Base-by-base conservation (phyloP, 2,888 invertebrate species). In the Nomada flava region DNA sequence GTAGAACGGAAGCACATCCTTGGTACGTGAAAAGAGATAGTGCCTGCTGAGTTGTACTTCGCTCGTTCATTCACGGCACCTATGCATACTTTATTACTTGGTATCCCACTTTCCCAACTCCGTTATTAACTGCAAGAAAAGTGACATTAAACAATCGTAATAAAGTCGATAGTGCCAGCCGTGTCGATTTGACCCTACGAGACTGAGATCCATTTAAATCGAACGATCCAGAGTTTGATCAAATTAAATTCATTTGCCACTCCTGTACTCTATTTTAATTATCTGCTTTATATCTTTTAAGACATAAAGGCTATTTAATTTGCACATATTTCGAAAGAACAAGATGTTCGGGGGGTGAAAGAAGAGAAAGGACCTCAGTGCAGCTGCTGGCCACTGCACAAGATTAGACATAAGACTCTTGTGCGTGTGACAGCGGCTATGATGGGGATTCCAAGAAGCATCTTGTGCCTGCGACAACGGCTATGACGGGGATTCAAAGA, bases 371-470 rank as follows among this genome's bases (percentile, higher is more conserved):
- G 96, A 95, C 95, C 95, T 96, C 96, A 97, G 97, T 97, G 96
- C 97, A 98, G 98, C 98, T 98, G 98, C 98, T 98, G 98, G 97
- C 97, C 98, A 98, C 98, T 98, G 98, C 97, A 97, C 98, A 98
- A 98, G 98, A 98, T 97, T 98, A 97, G 96, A 95, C 92, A 94
- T 94, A 95, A 96, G 97, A 98, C 98, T 98, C 98, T 98, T 98
- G 98, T 98, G 98, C 98, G 98, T 98, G 98, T 98, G 98, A 98
- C 98, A 98, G 98, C 98, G 98, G 98, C 98, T 98, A 98, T 98
- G 97, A 97, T 98, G 97, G 97, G 96, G 94, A 93, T 95, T 95
- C 93, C 91, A 89, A 84, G 84, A 82, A 81, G 81, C 93, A 88
- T 98, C 98, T 98, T 98, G 98, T 98, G 98, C 98, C 98, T 98